Evolutionary conservation across 2,113 vertebrate genomes (phyloP).

Genomic region (Megaptera novaeangliae): DNA sequence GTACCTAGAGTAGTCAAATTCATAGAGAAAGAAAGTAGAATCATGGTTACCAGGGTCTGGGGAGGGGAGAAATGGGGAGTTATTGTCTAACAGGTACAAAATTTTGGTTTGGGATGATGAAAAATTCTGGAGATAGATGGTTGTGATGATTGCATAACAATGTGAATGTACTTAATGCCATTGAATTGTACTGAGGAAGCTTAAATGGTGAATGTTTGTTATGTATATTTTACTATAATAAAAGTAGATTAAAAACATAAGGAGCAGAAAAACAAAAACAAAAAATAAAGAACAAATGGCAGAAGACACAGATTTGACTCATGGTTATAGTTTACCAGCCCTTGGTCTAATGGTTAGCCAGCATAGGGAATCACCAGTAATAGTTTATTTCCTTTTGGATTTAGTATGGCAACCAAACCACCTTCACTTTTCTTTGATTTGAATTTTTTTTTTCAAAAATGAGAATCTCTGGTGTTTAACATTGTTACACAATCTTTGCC

Average conservation of each 20-base stretch:
- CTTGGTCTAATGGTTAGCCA: neutral
- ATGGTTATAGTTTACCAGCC: neutral
- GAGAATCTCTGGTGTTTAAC: neutral
- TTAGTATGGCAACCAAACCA: neutral
- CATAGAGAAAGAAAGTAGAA: neutral
- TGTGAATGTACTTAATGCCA: neutral
- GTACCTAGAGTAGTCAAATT: neutral
- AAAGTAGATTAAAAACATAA: neutral
- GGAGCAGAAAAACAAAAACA: neutral
- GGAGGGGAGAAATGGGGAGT: neutral
- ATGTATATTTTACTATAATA: neutral
- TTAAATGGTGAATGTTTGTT: neutral
- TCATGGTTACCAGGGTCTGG: neutral
- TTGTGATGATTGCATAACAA: fast-evolving
- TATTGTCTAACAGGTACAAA: neutral
- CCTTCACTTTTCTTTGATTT: neutral
- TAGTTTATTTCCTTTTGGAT: neutral
- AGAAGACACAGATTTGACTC: neutral
- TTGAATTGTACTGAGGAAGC: neutral
- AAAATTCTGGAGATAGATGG: neutral
- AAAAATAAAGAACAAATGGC: neutral
- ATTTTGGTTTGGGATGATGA: neutral
- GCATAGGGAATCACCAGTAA: neutral
- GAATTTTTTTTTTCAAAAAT: neutral
- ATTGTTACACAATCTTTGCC: neutral